Evolutionary conservation across 2,113 vertebrate species (phyloP), one percentile per base, ranked within the genome.

Genomic region (Ascaphus truei): DNA sequence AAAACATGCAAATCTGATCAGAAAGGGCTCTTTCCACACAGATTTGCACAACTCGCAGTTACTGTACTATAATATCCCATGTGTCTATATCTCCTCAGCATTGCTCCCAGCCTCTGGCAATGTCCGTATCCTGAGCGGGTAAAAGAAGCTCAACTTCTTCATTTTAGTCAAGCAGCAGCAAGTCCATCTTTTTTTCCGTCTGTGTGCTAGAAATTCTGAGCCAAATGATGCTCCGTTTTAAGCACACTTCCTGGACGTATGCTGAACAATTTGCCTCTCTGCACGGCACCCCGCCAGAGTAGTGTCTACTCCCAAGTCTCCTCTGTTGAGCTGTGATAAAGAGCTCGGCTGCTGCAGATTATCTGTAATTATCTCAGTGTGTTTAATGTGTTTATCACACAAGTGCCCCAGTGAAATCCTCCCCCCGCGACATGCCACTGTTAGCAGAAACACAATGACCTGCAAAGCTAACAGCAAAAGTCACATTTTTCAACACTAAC

Each of bases 301-400:
- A 51, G 56, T 37, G 43, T 60, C 67, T 60, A 60, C 33, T 69
- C 67, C 67, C 56, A 69, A 60, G 55, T 23, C 56, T 60, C 67
- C 56, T 69, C 56, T 68, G 65, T 68, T 68, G 65, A 59, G 65
- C 55, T 68, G 67, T 69, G 67, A 69, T 69, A 69, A 60, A 69
- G 56, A 69, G 67, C 67, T 60, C 52, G 43, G 56, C 33, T 55
- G 43, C 56, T 69, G 56, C 26, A 69, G 67, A 69, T 69, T 60
- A 69, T 69, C 67, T 60, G 67, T 69, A 69, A 69, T 69, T 69
- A 69, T 69, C 67, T 60, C 43, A 60, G 56, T 60, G 67, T 69
- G 67, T 34, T 69, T 69, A 60, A 60, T 69, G 67, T 69, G 67
- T 69, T 69, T 69, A 52, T 69, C 56, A 60, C 57, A 69, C 45